A percentile compares a stretch with the other conserved stretches of the same genome.
Evolutionary conservation across 2,113 vertebrate genomes (phyloP).

Genomic region (Dicerorhinus sumatrensis): DNA sequence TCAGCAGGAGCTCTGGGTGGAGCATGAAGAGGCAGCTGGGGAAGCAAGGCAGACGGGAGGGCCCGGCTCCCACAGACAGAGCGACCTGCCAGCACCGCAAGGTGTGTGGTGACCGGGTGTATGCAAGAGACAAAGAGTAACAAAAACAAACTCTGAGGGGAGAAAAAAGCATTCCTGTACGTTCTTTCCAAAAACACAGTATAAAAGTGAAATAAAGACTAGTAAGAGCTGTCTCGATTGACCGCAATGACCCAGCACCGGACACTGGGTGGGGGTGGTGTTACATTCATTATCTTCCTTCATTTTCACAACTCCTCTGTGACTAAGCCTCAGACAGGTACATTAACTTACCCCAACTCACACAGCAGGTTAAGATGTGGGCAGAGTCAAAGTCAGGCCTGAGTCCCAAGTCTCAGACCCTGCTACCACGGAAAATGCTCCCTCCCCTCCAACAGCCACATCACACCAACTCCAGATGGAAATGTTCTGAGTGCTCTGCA

Average conservation of each 20-base stretch:
- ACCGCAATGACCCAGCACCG: background rate
- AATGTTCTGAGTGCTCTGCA: background rate
- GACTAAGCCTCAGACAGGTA: background rate
- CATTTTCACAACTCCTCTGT: background rate
- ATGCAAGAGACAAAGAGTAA: background rate
- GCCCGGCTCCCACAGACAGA: background rate
- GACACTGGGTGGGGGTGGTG: background rate
- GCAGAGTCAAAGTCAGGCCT: background rate
- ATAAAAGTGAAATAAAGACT: background rate
- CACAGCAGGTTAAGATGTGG: background rate
- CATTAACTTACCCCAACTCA: background rate
- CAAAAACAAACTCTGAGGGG: background rate
- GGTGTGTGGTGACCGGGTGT: accelerated
- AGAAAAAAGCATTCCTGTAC: background rate
- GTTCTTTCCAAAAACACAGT: background rate
- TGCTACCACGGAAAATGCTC: background rate
- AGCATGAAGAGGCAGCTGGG: background rate
- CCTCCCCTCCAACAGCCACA: background rate
- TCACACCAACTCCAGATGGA: background rate
- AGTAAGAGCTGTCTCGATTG: background rate
- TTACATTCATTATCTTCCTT: no score
- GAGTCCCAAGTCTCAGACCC: background rate
- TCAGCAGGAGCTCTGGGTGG: background rate
- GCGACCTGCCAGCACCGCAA: background rate
- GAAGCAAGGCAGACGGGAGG: background rate